phyloP scores from a whole-genome alignment of 2,888 invertebrate genomes.

The Aradus depressus region DNA sequence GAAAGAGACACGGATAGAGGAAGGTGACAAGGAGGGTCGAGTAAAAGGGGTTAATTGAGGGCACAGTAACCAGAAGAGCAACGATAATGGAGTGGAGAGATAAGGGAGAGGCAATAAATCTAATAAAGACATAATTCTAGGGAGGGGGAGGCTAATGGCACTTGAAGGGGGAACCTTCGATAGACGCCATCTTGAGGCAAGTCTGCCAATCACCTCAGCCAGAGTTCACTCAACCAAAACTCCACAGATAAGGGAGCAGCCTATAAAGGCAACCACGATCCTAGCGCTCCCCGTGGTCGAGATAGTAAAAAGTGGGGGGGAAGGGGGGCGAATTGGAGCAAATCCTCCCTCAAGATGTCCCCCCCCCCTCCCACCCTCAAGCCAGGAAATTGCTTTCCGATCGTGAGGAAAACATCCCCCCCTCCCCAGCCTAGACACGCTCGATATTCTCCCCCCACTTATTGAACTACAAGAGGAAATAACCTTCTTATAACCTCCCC shows the following conservation, averaged over 20 bases:
- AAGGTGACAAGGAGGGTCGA: no score
- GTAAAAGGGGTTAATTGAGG: no score
- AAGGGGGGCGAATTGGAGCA: conserved; percentile 24
- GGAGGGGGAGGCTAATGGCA: conserved; percentile 14
- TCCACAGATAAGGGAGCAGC: conserved; percentile 16
- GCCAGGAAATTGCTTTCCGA: conserved; percentile 28
- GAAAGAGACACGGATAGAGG: no score
- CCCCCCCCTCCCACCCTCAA: conserved; percentile 19
- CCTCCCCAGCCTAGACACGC: no score
- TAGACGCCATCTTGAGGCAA: conserved; percentile 16
- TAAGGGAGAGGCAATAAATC: conserved; percentile 16
- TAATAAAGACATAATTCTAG: conserved; percentile 22
- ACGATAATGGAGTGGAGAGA: conserved; percentile 3
- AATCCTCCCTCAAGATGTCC: conserved; percentile 26
- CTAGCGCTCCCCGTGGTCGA: background rate
- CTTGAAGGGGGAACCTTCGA: conserved; percentile 9
- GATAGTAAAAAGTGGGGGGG: conserved; percentile 16
- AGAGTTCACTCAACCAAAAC: conserved; percentile 16
- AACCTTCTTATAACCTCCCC: no score
- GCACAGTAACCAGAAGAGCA: no score
- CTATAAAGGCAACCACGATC: conserved; percentile 1
- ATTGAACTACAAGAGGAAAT: no score
- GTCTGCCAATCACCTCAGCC: conserved; percentile 18
- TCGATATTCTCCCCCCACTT: no score
- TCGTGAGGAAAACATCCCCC: no score